Evolutionary conservation across 2,888 invertebrate genomes (phyloP).

Genomic region (Limnephilus lunatus): DNA sequence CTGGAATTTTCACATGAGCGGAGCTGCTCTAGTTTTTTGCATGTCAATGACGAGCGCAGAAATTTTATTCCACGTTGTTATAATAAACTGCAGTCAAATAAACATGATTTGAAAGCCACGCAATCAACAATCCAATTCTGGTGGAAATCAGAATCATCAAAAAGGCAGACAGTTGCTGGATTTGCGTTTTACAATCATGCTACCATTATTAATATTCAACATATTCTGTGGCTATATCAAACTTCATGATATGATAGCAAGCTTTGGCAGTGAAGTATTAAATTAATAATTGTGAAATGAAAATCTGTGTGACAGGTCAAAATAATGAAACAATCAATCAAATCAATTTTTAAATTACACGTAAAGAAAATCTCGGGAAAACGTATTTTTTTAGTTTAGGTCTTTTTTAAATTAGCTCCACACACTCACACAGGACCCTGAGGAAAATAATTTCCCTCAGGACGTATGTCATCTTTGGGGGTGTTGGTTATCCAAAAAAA

Average conservation of each 20-base stretch:
- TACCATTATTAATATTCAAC: background rate
- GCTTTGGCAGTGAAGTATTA: background rate
- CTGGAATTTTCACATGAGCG: too few species aligned
- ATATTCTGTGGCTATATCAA: background rate
- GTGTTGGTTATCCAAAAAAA: too few species aligned
- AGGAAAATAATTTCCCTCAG: too few species aligned
- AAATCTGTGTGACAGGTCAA: background rate
- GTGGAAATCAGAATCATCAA: background rate
- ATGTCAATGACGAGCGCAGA: background rate
- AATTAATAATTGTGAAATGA: background rate
- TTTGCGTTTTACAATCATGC: background rate
- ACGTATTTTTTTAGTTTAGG: too few species aligned
- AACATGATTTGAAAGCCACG: background rate
- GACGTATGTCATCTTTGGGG: too few species aligned
- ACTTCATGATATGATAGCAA: background rate
- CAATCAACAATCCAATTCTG: constrained; percentile 9
- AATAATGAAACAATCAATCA: background rate
- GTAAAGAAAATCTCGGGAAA: too few species aligned
- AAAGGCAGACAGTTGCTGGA: background rate
- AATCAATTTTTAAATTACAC: too few species aligned
- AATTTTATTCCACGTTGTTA: background rate
- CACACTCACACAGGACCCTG: too few species aligned
- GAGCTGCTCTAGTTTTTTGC: background rate
- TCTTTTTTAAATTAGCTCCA: too few species aligned
- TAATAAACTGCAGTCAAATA: background rate